phyloP scores from a whole-genome alignment of 2,113 vertebrate genomes.

The Monarcha castaneiventris region DNA sequence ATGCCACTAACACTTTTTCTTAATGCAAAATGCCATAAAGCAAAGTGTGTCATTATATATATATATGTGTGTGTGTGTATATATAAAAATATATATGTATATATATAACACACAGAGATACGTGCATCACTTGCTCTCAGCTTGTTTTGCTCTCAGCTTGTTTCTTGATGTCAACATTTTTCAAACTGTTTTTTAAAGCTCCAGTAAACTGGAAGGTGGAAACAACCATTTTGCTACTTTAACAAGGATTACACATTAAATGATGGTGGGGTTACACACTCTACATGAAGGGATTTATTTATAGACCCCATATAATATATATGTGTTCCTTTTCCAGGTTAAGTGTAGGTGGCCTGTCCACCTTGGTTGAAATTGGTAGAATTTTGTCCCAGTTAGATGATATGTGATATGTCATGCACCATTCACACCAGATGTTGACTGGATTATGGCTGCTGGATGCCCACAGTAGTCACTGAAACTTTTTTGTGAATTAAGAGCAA shows the following conservation, averaged over 20 bases:
- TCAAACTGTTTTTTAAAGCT: not conserved
- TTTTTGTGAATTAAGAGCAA: not conserved
- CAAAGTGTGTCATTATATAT: not conserved
- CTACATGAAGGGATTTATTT: not conserved
- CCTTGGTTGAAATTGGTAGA: accelerated
- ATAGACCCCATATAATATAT: not conserved
- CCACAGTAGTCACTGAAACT: not conserved
- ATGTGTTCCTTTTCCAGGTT: not conserved
- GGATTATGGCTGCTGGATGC: not conserved
- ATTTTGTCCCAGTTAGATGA: not conserved
- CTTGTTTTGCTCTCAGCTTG: not conserved
- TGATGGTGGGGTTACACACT: not conserved
- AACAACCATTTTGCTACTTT: not conserved
- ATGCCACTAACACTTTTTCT: not conserved
- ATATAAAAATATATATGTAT: too few relatives aligned
- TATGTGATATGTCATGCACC: not conserved
- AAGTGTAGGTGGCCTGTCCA: too few relatives aligned
- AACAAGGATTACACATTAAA: not conserved
- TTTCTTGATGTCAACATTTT: not conserved
- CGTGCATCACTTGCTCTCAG: not conserved
- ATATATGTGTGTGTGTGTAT: not conserved
- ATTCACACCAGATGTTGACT: accelerated
- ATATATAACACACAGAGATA: not conserved
- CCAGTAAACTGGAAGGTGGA: not conserved
- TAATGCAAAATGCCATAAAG: not conserved